Percentiles rank a stretch among this genome's conserved stretches.
These are phyloP conservation scores for Phyllotreta cruciferae DNA, from an alignment of 2,888 invertebrate species.

Conservation along the genomic window DNA sequence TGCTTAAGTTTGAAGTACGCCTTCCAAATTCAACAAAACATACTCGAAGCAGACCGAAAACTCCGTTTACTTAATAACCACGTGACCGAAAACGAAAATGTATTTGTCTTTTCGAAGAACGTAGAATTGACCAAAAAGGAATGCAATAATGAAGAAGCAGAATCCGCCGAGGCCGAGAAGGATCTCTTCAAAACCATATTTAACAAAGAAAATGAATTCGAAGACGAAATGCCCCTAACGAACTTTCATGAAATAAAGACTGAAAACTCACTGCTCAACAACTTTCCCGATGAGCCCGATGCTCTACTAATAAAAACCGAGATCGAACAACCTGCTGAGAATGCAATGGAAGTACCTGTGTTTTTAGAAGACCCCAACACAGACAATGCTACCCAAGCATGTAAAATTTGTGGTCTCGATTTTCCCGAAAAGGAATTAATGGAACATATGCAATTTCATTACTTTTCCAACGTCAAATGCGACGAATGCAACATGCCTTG, in stretches of 20 bases:
- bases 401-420: slow-evolving; percentile 44
- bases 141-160: neutral
- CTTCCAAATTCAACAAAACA: slow-evolving; percentile 46
- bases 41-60: slow-evolving; percentile 43
- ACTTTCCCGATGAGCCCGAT: neutral
- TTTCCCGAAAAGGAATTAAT: slow-evolving; percentile 39
- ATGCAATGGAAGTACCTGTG: slow-evolving; percentile 16
- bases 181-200: slow-evolving; percentile 16
- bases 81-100: slow-evolving; percentile 15
- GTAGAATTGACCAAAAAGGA: no score
- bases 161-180: slow-evolving; percentile 7
- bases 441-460: slow-evolving; percentile 43
- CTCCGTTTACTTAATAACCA: slow-evolving; percentile 27
- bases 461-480: slow-evolving; percentile 33
- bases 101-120: neutral
- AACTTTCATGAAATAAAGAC: slow-evolving; percentile 1
- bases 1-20: slow-evolving; percentile 46
- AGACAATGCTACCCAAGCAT: slow-evolving; percentile 30
- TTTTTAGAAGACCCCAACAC: slow-evolving; percentile 11
- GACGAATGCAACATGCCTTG: slow-evolving; percentile 37
- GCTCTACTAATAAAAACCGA: slow-evolving; percentile 12
- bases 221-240: slow-evolving; percentile 1
- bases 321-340: slow-evolving; percentile 11
- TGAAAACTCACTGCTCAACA: slow-evolving; percentile 4
- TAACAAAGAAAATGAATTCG: slow-evolving; percentile 3